These are phyloP conservation scores for Nymphalis urticae DNA, from an alignment of 2,888 invertebrate species.

Conservation along the genomic window DNA sequence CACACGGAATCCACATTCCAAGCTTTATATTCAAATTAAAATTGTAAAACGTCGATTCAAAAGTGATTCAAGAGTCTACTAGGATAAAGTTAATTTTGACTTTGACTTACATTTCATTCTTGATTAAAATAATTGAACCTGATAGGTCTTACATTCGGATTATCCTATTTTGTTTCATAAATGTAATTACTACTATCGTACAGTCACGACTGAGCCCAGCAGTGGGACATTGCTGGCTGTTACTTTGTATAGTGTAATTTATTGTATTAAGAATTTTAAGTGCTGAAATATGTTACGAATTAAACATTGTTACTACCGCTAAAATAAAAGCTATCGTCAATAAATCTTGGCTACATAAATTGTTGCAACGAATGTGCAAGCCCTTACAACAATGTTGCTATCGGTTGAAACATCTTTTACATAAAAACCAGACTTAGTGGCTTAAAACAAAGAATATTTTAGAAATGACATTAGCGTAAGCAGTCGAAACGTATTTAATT, in stretches of 20 bases:
- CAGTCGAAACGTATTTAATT: not conserved
- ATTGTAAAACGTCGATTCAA: no score
- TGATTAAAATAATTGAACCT: no score
- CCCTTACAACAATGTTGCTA: slow-evolving; percentile 1
- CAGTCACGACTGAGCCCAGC: no score
- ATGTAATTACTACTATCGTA: no score
- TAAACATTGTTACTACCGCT: not conserved
- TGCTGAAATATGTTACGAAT: not conserved
- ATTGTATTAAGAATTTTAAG: not conserved
- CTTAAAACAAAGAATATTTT: not conserved
- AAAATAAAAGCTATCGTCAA: slow-evolving; percentile 1
- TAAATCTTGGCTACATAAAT: not conserved
- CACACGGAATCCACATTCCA: no score
- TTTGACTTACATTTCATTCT: no score
- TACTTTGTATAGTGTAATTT: not conserved
- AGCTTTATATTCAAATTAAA: no score
- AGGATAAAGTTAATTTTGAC: no score
- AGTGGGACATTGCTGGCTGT: no score
- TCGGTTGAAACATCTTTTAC: not conserved
- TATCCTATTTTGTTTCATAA: no score
- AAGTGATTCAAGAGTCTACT: no score
- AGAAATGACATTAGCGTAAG: not conserved
- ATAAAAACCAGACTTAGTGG: not conserved
- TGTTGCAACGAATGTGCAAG: not conserved
- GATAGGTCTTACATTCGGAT: no score